Evolutionary conservation across 2,797 vertebrate species (phyloP).

Genomic region (Podarcis lilfordi): DNA sequence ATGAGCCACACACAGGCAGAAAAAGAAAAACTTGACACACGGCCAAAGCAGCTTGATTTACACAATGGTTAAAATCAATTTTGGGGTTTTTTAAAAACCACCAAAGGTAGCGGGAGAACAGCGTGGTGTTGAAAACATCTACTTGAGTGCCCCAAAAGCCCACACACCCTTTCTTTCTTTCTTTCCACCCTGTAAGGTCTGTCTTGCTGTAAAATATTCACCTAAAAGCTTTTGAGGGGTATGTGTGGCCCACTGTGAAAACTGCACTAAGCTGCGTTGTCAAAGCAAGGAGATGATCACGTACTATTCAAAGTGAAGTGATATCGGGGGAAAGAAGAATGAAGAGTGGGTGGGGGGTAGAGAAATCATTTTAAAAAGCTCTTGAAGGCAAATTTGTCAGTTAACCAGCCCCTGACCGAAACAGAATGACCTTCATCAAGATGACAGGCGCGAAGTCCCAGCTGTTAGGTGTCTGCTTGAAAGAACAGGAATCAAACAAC

Average conservation of each 20-base stretch:
- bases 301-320: background rate
- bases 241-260: background rate
- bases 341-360: background rate
- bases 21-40: background rate
- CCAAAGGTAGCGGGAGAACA: background rate
- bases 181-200: background rate
- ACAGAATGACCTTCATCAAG: background rate
- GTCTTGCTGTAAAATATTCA: background rate
- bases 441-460: background rate
- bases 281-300: conserved; percentile 35
- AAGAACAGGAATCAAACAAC: background rate
- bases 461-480: background rate
- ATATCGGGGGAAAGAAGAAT: background rate
- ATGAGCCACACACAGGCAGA: background rate
- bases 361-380: background rate
- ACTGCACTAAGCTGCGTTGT: conserved; percentile 3
- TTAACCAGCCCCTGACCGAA: conserved; percentile 28
- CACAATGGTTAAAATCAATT: background rate
- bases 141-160: background rate
- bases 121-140: background rate
- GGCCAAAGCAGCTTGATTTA: background rate
- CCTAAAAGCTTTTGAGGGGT: background rate
- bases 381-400: conserved; percentile 37
- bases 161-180: background rate
- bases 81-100: background rate